Evolutionary conservation across 1,140 invertebrate genomes (phyloP).

Genomic region (Battus philenor): DNA sequence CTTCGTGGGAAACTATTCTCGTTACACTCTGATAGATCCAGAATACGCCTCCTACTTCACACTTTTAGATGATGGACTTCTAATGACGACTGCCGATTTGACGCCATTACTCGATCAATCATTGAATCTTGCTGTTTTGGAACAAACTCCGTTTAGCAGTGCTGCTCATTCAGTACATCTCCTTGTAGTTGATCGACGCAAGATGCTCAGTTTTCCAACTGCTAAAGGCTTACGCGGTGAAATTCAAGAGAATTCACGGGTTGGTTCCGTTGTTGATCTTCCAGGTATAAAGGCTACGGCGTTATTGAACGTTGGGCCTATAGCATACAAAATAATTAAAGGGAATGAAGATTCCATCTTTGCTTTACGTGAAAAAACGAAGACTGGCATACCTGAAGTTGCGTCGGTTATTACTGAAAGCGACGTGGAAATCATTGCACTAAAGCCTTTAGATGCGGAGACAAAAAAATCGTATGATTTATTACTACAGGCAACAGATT

Average conservation of each 20-base stretch:
- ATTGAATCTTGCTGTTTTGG: conserved; percentile 86
- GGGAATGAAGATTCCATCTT: conserved; percentile 84
- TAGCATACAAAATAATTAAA: conserved; percentile 86
- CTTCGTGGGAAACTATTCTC: conserved; percentile 78
- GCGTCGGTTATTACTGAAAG: conserved; percentile 77
- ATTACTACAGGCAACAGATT: conserved; percentile 85
- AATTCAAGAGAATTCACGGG: conserved; percentile 84
- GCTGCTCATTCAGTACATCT: conserved; percentile 87
- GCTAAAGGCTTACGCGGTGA: conserved; percentile 79
- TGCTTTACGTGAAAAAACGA: conserved; percentile 79
- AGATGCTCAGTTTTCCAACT: conserved; percentile 86
- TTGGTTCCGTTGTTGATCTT: conserved; percentile 82
- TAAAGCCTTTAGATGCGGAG: conserved; percentile 85
- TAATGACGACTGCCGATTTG: conserved; percentile 92
- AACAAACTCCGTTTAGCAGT: conserved; percentile 86
- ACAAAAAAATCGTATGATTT: conserved; percentile 81
- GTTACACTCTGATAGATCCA: conserved; percentile 83
- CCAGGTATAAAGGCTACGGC: conserved; percentile 80
- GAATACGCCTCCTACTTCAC: conserved; percentile 90
- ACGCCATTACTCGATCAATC: conserved; percentile 87
- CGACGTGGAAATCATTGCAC: conserved; percentile 83
- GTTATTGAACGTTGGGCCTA: conserved; percentile 75
- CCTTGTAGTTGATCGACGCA: conserved; percentile 87
- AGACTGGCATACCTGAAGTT: conserved; percentile 76
- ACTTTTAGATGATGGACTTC: conserved; percentile 89